Evolutionary conservation across 2,113 vertebrate genomes (phyloP).

Genomic region (Cyanoramphus novaezelandiae): DNA sequence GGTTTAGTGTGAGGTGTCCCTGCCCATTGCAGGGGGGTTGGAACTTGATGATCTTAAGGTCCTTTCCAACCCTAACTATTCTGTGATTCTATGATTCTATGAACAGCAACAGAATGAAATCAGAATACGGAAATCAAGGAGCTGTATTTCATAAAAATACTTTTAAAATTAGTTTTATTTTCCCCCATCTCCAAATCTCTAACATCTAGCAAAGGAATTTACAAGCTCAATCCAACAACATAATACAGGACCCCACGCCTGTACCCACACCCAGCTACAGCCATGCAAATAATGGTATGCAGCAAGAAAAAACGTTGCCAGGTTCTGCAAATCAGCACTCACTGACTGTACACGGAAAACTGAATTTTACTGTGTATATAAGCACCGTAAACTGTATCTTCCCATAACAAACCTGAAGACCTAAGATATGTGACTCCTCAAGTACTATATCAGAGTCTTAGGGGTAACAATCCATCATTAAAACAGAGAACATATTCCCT

Average conservation of each 20-base stretch:
- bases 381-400: neutral
- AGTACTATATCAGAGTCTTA: neutral
- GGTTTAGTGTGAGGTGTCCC: no score
- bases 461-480: neutral
- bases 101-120: neutral
- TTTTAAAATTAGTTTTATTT: neutral
- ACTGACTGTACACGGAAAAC: neutral
- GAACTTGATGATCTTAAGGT: no score
- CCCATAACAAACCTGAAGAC: neutral
- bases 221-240: neutral
- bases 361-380: neutral
- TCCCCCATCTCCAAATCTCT: neutral
- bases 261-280: neutral
- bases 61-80: no score
- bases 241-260: neutral
- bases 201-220: neutral
- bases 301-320: neutral
- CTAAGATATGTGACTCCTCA: neutral
- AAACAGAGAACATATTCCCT: neutral
- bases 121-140: neutral
- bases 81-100: no score
- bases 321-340: neutral
- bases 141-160: neutral
- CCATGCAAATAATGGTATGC: neutral
- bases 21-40: no score